Conservation (phyloP, 2,113 vertebrate genomes). For the Catharus minimus region DNA sequence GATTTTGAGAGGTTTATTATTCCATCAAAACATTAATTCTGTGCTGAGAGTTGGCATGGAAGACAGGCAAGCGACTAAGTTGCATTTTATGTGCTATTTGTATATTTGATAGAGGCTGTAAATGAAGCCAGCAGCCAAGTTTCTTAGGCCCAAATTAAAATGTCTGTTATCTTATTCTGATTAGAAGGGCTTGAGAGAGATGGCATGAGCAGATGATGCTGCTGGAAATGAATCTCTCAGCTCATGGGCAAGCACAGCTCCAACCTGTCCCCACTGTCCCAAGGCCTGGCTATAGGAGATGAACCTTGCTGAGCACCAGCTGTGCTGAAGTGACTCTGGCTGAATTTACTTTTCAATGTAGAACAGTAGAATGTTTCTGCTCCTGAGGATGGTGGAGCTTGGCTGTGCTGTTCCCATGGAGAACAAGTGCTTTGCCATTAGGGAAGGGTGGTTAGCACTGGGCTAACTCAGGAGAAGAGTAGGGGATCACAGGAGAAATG, state of each 20-base stretch:
- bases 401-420: neutral
- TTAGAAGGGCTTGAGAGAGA: neutral
- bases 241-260: neutral
- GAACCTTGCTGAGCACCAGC: neutral
- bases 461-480: neutral
- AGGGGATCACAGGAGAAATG: neutral
- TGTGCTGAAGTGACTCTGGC: neutral
- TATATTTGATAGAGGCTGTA: neutral
- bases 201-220: neutral
- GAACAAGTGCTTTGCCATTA: neutral
- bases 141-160: neutral
- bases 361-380: neutral
- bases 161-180: neutral
- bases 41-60: neutral
- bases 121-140: neutral
- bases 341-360: neutral
- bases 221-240: neutral
- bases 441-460: neutral
- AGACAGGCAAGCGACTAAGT: neutral
- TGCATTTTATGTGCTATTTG: neutral
- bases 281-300: neutral
- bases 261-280: neutral
- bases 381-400: neutral
- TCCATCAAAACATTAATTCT: conserved; percentile 49
- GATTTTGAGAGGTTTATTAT: conserved; percentile 62